These are phyloP conservation scores for Leptoclinus maculatus DNA, from an alignment of 2,797 vertebrate genomes.

Conservation along the genomic window DNA sequence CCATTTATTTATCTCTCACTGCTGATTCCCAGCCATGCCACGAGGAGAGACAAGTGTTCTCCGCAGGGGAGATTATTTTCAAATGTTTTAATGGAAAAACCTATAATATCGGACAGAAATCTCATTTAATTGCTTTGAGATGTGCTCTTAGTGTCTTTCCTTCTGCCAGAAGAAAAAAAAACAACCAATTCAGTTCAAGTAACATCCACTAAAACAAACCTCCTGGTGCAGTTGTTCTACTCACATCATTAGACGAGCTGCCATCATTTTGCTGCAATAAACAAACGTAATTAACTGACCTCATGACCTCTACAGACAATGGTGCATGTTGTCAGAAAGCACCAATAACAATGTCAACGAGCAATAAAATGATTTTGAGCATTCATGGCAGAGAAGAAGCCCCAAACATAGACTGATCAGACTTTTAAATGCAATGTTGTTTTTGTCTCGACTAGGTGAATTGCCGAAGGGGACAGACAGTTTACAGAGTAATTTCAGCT, in stretches of 20 bases:
- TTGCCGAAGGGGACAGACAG: conserved; percentile 35
- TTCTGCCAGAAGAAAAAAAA: conserved; percentile 16
- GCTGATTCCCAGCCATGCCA: conserved; percentile 76
- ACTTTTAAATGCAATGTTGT: conserved; percentile 12
- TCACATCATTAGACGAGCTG: conserved; percentile 45
- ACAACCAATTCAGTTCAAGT: conserved; percentile 36
- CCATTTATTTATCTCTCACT: conserved; percentile 81
- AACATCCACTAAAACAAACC: conserved; percentile 58
- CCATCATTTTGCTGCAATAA: conserved; percentile 66
- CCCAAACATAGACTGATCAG: conserved; percentile 1
- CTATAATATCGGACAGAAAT: conserved; percentile 58
- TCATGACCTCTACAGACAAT: conserved; percentile 80
- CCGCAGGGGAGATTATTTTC: conserved; percentile 67
- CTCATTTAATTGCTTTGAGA: conserved; percentile 76
- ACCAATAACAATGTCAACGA: conserved; percentile 57
- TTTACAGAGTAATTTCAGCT: conserved; percentile 56
- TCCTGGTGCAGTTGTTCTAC: conserved; percentile 25
- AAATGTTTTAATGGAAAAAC: conserved; percentile 72
- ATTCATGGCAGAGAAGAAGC: conserved; percentile 10
- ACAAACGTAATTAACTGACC: conserved; percentile 77
- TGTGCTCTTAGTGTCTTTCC: conserved; percentile 53
- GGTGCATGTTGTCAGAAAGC: conserved; percentile 51
- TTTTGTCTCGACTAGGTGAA: conserved; percentile 29
- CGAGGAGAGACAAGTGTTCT: conserved; percentile 77
- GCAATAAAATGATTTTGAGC: conserved; percentile 67